These are phyloP conservation scores for Bovichtus diacanthus DNA, from an alignment of 2,797 vertebrate species.

Conservation along the genomic window DNA sequence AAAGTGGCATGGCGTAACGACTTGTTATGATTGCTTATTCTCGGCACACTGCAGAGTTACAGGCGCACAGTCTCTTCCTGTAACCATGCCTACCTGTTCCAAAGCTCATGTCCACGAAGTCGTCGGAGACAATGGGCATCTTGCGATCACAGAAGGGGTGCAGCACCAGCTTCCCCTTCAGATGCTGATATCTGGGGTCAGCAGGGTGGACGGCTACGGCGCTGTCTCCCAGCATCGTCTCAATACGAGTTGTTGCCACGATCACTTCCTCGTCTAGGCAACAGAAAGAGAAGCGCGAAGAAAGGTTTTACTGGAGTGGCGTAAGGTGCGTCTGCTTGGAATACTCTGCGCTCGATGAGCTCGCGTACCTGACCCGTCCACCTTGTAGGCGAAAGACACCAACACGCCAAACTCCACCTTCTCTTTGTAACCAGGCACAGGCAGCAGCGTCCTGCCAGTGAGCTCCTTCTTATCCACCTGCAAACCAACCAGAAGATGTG, in stretches of 20 bases:
- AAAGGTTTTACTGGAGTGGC: neutral
- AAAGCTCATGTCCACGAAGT: slow-evolving; percentile 94
- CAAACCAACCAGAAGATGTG: slow-evolving; percentile 25
- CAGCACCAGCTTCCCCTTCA: slow-evolving; percentile 86
- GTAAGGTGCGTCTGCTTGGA: neutral
- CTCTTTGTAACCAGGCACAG: slow-evolving; percentile 93
- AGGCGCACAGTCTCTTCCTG: neutral
- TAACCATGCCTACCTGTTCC: slow-evolving; percentile 86
- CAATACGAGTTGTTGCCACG: slow-evolving; percentile 94
- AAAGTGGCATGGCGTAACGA: slow-evolving; percentile 24
- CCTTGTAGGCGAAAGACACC: slow-evolving; percentile 92
- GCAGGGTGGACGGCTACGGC: slow-evolving; percentile 91
- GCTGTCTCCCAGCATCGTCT: slow-evolving; percentile 94
- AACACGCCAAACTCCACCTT: slow-evolving; percentile 95
- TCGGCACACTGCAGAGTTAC: slow-evolving; percentile 11
- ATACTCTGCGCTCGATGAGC: neutral
- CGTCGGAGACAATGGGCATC: slow-evolving; percentile 90
- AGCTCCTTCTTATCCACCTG: slow-evolving; percentile 96
- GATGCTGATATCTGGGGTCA: slow-evolving; percentile 91
- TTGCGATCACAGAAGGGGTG: slow-evolving; percentile 91
- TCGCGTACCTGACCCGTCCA: slow-evolving; percentile 87
- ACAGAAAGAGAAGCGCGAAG: neutral
- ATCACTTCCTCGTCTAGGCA: slow-evolving; percentile 89
- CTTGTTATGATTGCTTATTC: slow-evolving; percentile 42
- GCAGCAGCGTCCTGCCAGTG: slow-evolving; percentile 88